Evolutionary conservation across 2,888 invertebrate species (phyloP).

Genomic region (Sussaba pulchella): DNA sequence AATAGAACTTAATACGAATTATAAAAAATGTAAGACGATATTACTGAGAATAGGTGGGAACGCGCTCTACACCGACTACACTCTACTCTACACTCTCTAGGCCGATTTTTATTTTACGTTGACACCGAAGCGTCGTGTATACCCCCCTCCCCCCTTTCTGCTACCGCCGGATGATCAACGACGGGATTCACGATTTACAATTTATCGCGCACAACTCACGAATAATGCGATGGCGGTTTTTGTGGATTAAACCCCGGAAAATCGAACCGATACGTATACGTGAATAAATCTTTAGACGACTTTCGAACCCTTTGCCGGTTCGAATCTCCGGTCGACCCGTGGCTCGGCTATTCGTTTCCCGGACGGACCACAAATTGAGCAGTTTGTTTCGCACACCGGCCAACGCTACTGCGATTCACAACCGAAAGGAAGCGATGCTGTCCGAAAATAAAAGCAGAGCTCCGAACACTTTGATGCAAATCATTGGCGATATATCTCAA

Average conservation of each 20-base stretch:
- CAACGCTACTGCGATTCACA: slow-evolving; percentile 40
- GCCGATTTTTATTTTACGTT: slow-evolving; percentile 62
- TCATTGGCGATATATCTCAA: too few species aligned
- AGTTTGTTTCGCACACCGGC: slow-evolving; percentile 77
- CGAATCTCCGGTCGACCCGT: slow-evolving; percentile 71
- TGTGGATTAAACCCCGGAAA: slow-evolving; percentile 48
- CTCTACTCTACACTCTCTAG: too few species aligned
- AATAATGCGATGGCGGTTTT: slow-evolving; percentile 33
- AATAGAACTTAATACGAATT: too few species aligned
- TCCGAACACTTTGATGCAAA: too few species aligned
- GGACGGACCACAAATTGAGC: slow-evolving; percentile 80
- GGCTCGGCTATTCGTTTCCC: slow-evolving; percentile 77
- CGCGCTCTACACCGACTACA: too few species aligned
- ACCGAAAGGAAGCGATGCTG: slow-evolving; percentile 57
- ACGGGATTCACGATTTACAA: slow-evolving; percentile 70
- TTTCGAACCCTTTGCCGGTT: not conserved
- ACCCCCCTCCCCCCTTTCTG: not conserved
- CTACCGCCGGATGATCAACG: slow-evolving; percentile 72
- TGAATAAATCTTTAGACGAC: not conserved
- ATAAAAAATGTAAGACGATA: too few species aligned
- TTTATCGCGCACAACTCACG: slow-evolving; percentile 51
- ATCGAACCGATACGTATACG: slow-evolving; percentile 43
- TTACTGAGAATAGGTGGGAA: too few species aligned
- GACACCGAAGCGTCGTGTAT: slow-evolving; percentile 18
- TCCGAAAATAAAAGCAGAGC: slow-evolving; percentile 21